phyloP scores from a whole-genome alignment of 2,797 vertebrate species.

The Esox lucius region DNA sequence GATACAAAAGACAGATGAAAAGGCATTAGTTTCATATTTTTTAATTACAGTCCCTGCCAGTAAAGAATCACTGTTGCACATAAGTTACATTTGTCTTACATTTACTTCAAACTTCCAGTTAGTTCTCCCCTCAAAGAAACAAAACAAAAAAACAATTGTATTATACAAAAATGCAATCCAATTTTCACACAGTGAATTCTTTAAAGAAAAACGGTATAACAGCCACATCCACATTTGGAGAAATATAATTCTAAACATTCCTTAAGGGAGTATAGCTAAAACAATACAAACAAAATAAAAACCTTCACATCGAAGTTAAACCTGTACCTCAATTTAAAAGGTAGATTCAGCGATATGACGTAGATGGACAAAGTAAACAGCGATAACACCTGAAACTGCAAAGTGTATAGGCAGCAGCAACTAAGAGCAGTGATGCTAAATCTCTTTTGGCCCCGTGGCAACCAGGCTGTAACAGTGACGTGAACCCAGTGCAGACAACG shows the following conservation, averaged over 20 bases:
- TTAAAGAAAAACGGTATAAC: constrained; percentile 49
- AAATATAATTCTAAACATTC: constrained; percentile 67
- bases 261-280: constrained; percentile 63
- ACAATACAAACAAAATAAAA: neutral
- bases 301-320: neutral
- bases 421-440: too few relatives aligned
- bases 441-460: too few relatives aligned
- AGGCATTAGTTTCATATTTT: constrained; percentile 41
- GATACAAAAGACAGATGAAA: neutral
- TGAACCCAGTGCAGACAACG: too few relatives aligned
- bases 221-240: constrained; percentile 65
- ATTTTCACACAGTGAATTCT: constrained; percentile 69
- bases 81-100: constrained; percentile 57
- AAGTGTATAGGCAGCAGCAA: too few relatives aligned
- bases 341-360: too few relatives aligned
- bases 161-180: constrained; percentile 67
- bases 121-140: constrained; percentile 43
- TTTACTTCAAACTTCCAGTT: constrained; percentile 54
- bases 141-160: constrained; percentile 58
- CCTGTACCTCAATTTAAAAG: neutral
- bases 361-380: too few relatives aligned
- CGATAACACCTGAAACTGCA: too few relatives aligned
- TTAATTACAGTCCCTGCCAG: constrained; percentile 64
- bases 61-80: constrained; percentile 59
- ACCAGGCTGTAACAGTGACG: too few relatives aligned